Conservation (phyloP, 2,113 vertebrate genomes). For the Ophthalmolycus amberensis region DNA sequence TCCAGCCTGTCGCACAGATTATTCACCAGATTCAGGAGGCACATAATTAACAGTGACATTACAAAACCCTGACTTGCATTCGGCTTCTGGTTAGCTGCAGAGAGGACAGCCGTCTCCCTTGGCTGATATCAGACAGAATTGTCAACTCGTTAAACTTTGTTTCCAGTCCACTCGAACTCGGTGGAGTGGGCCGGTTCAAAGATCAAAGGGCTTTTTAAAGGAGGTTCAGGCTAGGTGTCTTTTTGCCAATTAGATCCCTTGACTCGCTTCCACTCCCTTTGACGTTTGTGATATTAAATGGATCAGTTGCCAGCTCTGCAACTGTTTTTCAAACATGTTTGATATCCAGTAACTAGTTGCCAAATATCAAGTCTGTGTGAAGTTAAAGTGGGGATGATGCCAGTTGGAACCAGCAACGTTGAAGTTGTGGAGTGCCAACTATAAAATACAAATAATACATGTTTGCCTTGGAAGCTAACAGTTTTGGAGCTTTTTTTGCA, state of each 20-base stretch:
- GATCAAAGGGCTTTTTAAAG: background rate
- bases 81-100: conserved; percentile 18
- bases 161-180: background rate
- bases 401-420: conserved; percentile 32
- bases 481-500: conserved; percentile 38
- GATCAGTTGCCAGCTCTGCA: conserved; percentile 28
- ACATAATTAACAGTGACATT: conserved; percentile 40
- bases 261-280: conserved; percentile 8
- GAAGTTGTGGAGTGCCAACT: conserved; percentile 26
- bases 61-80: conserved; percentile 22
- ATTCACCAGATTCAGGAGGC: conserved; percentile 31
- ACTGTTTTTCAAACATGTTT: conserved; percentile 53
- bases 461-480: conserved; percentile 32
- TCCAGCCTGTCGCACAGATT: conserved; percentile 27
- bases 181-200: background rate
- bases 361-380: conserved; percentile 49
- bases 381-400: conserved; percentile 28
- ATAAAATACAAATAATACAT: conserved; percentile 37
- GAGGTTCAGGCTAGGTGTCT: background rate
- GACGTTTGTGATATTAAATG: conserved; percentile 37
- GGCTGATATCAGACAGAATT: background rate
- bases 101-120: background rate
- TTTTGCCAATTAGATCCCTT: conserved; percentile 1
- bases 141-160: background rate
- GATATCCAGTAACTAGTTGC: conserved; percentile 40